Conservation (phyloP, 2,888 invertebrate species). For the Habroteleia sp. region DNA sequence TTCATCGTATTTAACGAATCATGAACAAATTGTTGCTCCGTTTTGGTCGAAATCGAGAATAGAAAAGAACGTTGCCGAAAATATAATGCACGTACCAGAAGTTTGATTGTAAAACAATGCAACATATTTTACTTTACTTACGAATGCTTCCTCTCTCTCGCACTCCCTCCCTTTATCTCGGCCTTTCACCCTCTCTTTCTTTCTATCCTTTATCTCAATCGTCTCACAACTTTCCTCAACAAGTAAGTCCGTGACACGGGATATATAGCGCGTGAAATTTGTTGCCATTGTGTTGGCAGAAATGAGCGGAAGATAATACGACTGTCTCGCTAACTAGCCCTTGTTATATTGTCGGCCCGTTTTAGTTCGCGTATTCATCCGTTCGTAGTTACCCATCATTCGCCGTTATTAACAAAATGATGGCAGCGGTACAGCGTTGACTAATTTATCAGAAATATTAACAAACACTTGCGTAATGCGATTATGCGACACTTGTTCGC, state of each 20-base stretch:
- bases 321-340: constrained; percentile 78
- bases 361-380: constrained; percentile 71
- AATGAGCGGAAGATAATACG: constrained; percentile 77
- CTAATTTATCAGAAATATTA: constrained; percentile 61
- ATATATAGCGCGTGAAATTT: constrained; percentile 78
- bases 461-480: constrained; percentile 52
- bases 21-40: too few species aligned
- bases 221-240: constrained; percentile 58
- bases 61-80: not conserved
- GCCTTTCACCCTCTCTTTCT: constrained; percentile 24
- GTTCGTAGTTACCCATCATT: constrained; percentile 61
- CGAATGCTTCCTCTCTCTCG: constrained; percentile 30
- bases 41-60: not conserved
- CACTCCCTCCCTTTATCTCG: constrained; percentile 20
- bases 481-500: constrained; percentile 47
- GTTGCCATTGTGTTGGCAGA: constrained; percentile 77
- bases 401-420: constrained; percentile 63
- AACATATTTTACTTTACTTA: constrained; percentile 24
- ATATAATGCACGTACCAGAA: constrained; percentile 5
- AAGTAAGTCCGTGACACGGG: constrained; percentile 66
- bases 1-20: too few species aligned
- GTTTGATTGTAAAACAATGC: constrained; percentile 19
- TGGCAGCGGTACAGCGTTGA: constrained; percentile 43
- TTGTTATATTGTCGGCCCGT: constrained; percentile 76
- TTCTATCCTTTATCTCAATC: constrained; percentile 53